Conservation (phyloP, 2,888 invertebrate genomes). For the Calameuta pallipes region DNA sequence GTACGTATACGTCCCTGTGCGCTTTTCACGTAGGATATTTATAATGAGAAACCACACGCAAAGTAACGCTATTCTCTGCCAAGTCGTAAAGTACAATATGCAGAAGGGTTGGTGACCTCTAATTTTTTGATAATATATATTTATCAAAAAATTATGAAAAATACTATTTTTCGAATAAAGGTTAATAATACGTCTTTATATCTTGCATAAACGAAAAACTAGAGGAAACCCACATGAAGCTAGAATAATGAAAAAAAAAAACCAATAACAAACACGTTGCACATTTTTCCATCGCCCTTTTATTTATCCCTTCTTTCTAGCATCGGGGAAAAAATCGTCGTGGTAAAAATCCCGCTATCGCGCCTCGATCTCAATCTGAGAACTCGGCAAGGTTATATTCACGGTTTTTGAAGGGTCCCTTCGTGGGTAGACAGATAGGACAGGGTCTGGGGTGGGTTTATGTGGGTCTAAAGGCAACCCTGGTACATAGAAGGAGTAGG, state of each 20-base stretch:
- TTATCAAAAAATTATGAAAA: neutral
- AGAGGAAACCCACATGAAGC: no score
- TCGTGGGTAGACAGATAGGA: neutral
- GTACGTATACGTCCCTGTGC: neutral
- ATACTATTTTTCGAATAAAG: neutral
- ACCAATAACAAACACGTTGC: neutral
- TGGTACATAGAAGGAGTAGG: neutral
- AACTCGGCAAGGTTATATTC: neutral
- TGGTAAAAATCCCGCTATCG: neutral
- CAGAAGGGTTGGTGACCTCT: neutral
- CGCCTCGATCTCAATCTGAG: neutral
- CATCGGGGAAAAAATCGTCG: neutral
- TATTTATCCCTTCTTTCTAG: neutral
- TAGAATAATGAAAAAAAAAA: neutral
- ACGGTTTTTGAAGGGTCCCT: neutral
- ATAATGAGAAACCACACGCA: slow-evolving; percentile 41
- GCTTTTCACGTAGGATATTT: slow-evolving; percentile 36
- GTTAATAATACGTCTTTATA: neutral
- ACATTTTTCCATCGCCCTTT: neutral
- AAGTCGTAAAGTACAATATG: neutral
- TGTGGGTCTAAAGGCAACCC: neutral
- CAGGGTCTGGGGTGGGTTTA: neutral
- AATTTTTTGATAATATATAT: neutral
- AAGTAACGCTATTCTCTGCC: slow-evolving; percentile 5
- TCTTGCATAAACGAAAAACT: neutral